Conservation (phyloP, 2,797 vertebrate genomes). For the Hypotaenidia philippensis region DNA sequence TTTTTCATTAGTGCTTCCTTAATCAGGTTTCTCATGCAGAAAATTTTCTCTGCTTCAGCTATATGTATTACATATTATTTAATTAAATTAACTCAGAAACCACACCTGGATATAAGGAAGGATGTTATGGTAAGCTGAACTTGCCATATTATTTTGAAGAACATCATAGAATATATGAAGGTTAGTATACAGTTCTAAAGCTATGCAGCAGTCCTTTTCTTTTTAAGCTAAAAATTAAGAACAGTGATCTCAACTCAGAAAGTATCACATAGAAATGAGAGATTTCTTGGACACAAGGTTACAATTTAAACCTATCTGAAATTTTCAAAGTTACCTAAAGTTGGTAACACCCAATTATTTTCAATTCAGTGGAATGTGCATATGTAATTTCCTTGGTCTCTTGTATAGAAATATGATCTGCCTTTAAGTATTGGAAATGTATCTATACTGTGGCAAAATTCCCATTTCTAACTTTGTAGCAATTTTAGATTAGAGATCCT, state of each 20-base stretch:
- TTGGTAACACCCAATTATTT: background rate
- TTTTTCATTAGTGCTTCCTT: background rate
- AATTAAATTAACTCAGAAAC: slow-evolving; percentile 39
- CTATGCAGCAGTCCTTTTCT: background rate
- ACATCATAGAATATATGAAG: background rate
- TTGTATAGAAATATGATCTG: background rate
- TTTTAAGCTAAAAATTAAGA: background rate
- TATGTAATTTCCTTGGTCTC: background rate
- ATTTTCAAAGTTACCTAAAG: background rate
- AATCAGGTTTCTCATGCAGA: background rate
- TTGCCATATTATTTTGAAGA: background rate
- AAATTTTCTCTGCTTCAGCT: background rate
- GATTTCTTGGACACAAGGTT: background rate
- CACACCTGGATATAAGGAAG: background rate
- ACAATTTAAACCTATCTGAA: background rate
- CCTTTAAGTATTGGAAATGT: background rate
- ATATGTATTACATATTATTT: background rate
- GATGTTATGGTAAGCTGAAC: background rate
- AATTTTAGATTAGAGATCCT: background rate
- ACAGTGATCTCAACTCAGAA: background rate
- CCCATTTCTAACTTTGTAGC: background rate
- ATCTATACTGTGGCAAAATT: background rate
- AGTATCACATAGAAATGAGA: background rate
- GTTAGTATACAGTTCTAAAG: background rate
- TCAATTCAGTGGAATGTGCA: background rate